phyloP scores from a whole-genome alignment of 2,113 vertebrate species.

The Columbina picui region DNA sequence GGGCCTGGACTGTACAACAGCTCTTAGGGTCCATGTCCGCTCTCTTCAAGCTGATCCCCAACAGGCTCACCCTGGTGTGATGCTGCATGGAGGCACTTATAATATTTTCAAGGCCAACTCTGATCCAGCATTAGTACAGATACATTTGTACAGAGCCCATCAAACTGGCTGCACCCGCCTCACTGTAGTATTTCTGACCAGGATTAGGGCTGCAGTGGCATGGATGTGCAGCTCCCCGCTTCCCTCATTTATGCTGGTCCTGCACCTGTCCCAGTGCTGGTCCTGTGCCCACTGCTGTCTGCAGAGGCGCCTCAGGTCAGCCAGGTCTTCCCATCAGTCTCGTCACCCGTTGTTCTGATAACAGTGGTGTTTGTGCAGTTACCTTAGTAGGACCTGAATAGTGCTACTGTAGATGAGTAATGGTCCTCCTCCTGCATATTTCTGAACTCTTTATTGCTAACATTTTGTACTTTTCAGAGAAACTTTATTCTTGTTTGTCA shows the following conservation, averaged over 20 bases:
- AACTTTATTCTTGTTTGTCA: not conserved
- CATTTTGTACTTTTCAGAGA: not conserved
- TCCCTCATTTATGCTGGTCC: not conserved
- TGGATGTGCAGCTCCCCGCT: not conserved
- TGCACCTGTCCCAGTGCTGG: accelerated
- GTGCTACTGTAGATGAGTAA: not conserved
- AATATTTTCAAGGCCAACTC: not conserved
- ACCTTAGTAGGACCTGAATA: not conserved
- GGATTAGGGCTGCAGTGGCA: not conserved
- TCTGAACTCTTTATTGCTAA: not conserved
- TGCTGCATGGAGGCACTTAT: not conserved
- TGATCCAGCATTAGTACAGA: not conserved
- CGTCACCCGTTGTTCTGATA: not conserved
- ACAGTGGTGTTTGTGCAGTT: not conserved
- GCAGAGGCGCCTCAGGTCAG: not conserved
- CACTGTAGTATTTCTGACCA: accelerated
- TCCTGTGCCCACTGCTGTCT: not conserved
- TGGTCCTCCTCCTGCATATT: not conserved
- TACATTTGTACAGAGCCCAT: not conserved
- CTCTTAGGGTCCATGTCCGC: too few relatives aligned
- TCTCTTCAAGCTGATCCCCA: too few relatives aligned
- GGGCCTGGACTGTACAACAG: too few relatives aligned
- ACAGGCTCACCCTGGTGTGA: not conserved
- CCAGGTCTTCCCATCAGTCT: not conserved
- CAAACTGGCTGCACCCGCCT: not conserved